These are phyloP conservation scores for Fulica atra DNA, from an alignment of 2,113 vertebrate genomes.

Conservation along the genomic window DNA sequence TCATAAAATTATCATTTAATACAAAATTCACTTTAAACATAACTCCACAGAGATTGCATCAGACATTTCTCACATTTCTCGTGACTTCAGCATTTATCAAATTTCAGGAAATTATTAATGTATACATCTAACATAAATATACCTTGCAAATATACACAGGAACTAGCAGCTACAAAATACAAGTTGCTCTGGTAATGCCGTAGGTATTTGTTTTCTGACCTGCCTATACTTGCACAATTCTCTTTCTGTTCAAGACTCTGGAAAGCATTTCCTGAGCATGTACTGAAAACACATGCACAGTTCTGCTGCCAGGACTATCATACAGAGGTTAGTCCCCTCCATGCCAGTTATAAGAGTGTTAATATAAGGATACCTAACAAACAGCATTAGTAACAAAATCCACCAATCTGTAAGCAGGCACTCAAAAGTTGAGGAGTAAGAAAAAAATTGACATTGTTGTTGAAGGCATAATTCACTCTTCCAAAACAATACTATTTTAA, in stretches of 20 bases:
- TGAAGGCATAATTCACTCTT: neutral
- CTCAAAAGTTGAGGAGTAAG: neutral
- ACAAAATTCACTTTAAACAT: neutral
- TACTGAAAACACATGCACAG: neutral
- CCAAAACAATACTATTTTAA: neutral
- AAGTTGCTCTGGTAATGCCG: neutral
- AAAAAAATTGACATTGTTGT: neutral
- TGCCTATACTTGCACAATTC: neutral
- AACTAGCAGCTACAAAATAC: neutral
- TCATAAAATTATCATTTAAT: neutral
- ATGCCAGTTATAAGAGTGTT: neutral
- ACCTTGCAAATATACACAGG: neutral
- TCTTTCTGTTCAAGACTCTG: neutral
- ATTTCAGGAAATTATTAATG: neutral
- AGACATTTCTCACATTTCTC: neutral
- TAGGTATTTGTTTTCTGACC: neutral
- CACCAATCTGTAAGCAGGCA: neutral
- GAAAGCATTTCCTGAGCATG: neutral
- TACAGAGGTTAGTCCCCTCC: neutral
- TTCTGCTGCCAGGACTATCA: neutral
- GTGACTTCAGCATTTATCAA: neutral
- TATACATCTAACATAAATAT: neutral
- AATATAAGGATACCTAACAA: neutral
- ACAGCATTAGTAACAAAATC: neutral
- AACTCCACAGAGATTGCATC: neutral